Evolutionary conservation across 2,113 vertebrate genomes (phyloP).

Genomic region (Hippolais icterina): DNA sequence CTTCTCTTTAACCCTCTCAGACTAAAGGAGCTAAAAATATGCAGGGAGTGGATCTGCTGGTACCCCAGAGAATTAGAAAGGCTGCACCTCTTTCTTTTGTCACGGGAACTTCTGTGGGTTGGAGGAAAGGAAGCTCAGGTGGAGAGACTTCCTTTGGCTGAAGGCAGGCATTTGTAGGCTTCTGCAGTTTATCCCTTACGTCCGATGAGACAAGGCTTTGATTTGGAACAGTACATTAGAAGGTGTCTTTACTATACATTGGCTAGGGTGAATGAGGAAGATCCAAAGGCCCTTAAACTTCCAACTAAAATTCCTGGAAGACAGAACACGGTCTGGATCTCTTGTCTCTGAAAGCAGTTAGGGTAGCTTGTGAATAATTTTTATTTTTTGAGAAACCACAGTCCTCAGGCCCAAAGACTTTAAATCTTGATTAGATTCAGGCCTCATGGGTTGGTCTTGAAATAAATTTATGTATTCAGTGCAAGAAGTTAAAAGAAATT

Average conservation of each 20-base stretch:
- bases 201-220: neutral
- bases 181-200: neutral
- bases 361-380: neutral
- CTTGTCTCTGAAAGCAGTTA: neutral
- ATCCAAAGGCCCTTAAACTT: neutral
- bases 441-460: neutral
- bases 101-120: neutral
- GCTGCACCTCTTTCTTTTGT: neutral
- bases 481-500: neutral
- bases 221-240: neutral
- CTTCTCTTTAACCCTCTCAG: neutral
- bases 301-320: neutral
- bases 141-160: neutral
- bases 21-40: neutral
- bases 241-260: neutral
- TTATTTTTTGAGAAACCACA: neutral
- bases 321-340: neutral
- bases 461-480: neutral
- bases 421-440: slow-evolving; percentile 26
- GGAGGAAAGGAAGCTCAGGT: neutral
- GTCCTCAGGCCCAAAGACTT: neutral
- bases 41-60: neutral
- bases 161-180: neutral
- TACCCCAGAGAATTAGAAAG: neutral
- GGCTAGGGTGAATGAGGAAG: neutral